A percentile compares a stretch with the other conserved stretches of the same genome.
These are phyloP conservation scores for Uloborus diversus DNA, from an alignment of 1,140 invertebrate genomes.

Conservation along the genomic window DNA sequence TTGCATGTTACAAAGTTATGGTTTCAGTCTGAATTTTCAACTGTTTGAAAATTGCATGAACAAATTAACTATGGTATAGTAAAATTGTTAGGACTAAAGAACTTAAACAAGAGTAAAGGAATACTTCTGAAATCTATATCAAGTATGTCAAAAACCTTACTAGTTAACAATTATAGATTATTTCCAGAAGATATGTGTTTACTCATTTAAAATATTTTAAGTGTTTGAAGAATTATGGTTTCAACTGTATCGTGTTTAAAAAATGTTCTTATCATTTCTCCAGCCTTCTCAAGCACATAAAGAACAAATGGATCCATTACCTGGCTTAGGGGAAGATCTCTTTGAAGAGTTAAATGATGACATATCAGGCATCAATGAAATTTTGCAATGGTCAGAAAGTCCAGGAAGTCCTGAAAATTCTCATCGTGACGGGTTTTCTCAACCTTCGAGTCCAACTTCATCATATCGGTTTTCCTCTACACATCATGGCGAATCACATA, in stretches of 20 bases:
- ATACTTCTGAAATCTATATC: no score
- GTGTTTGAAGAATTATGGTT: neutral
- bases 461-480: constrained; percentile 71
- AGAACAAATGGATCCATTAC: constrained; percentile 50
- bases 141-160: no score
- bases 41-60: no score
- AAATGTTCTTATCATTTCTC: constrained; percentile 57
- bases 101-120: no score
- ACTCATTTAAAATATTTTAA: no score
- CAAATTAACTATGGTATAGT: no score
- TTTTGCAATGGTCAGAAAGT: constrained; percentile 42
- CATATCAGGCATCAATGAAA: constrained; percentile 59
- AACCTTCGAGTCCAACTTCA: constrained; percentile 58
- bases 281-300: constrained; percentile 79
- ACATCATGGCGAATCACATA: constrained; percentile 68
- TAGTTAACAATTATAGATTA: no score
- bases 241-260: neutral
- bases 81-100: no score
- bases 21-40: no score
- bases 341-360: constrained; percentile 38
- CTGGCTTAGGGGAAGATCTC: constrained; percentile 36
- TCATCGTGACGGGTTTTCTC: constrained; percentile 10
- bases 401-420: constrained; percentile 34
- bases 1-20: no score
- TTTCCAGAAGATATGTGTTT: no score